Base-by-base conservation (phyloP, 2,113 vertebrate genomes). In the Prochilodus magdalenae region DNA sequence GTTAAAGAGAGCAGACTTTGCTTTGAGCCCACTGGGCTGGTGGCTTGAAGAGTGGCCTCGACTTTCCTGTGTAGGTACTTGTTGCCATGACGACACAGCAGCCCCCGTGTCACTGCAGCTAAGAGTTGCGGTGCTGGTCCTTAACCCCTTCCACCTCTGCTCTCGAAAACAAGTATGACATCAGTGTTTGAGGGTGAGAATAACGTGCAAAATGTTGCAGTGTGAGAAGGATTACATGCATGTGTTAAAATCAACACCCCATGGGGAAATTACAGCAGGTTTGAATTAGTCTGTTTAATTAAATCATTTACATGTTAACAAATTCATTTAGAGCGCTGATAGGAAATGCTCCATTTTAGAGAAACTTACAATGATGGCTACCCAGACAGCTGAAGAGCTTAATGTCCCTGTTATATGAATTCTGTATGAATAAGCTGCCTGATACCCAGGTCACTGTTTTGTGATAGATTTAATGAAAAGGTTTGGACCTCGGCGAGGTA, bases 51-150 rank as follows among this genome's bases (percentile, higher is more conserved):
- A 69, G 60, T 81, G 72, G 30, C 71, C 47, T 79, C 6, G 16
- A 71, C 30, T 83, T 83, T 85, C 84, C 84, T 83, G 44, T 83
- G 59, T 70, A 70, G 18, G 65, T 71, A 57, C 11, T 26, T 4
- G 49, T 75, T 59, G 16, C 71, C 76, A 62, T 82, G 84, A 85
- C 55, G 73, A 82, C 75, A 85, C 10, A 26, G 20, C 53, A 75
- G 33, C 70, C 60, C 47, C 49, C 8, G 3, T 36, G 10, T 55
- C 33, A 20, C 29, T 20, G 13, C 22, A 44, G 65, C 65, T 40
- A 10, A 40, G 18, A 69, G 33, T 70, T 40, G 30, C 18, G 18
- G 29, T 30, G 36, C 33, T 8, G 22, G 66, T 1, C 66, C 36
- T 70, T 44, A 70, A 70, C 66, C 33, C 33, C n/a, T 74, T 47